Evolutionary conservation across 1,140 invertebrate genomes (phyloP).

Genomic region (Aradophagus sp.): DNA sequence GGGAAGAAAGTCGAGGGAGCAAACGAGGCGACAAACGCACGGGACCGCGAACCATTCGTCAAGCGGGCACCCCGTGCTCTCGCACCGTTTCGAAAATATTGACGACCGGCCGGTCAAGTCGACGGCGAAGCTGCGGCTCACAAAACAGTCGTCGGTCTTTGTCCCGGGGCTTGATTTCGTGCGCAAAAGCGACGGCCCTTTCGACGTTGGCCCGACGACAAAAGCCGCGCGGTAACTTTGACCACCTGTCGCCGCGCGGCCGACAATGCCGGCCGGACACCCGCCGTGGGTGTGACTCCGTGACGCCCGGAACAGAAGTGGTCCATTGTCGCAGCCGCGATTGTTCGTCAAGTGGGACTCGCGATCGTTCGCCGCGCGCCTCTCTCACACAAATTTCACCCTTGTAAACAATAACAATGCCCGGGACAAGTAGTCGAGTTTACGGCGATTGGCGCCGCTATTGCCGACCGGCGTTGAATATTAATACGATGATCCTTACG

Average conservation of each 20-base stretch:
- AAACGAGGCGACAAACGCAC: conserved; percentile 39
- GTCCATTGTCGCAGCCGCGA: conserved; percentile 44
- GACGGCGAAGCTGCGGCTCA: conserved; percentile 25
- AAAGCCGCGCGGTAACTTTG: conserved; percentile 63
- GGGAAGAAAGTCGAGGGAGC: no score
- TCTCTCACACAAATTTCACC: conserved; percentile 45
- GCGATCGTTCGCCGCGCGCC: conserved; percentile 20
- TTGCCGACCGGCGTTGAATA: no score
- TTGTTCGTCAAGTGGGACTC: conserved; percentile 50
- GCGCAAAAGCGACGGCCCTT: conserved; percentile 42
- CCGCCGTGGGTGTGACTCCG: conserved; percentile 57
- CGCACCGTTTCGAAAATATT: conserved; percentile 45
- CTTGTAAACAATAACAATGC: conserved; percentile 44
- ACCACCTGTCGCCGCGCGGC: conserved; percentile 63
- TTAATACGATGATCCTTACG: no score
- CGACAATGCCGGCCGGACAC: conserved; percentile 42
- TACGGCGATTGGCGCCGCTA: no score
- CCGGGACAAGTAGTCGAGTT: no score
- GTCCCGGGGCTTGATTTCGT: conserved; percentile 34
- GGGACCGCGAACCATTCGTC: conserved; percentile 26
- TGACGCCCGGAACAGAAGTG: conserved; percentile 58
- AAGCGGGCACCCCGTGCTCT: conserved; percentile 25
- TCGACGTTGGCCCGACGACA: conserved; percentile 57
- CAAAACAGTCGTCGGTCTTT: conserved; percentile 25
- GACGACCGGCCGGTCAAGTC: conserved; percentile 15